A percentile compares a stretch with the other conserved stretches of the same genome.
Conservation (phyloP, 1,140 invertebrate genomes). For the Mylabris phalerata region DNA sequence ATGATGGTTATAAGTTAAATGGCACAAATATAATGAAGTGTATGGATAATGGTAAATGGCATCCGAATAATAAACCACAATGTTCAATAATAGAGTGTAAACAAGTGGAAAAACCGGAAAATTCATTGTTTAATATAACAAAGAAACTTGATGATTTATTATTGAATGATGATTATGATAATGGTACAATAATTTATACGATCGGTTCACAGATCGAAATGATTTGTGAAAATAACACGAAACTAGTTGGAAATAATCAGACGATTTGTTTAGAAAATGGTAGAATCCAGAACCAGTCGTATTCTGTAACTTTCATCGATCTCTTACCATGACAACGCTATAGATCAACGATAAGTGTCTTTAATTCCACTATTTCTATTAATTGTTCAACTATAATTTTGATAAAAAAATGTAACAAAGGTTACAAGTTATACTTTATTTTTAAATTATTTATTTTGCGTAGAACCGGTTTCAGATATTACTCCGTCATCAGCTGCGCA, state of each 20-base stretch:
- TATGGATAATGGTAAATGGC: constrained; percentile 48
- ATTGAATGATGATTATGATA: constrained; percentile 17
- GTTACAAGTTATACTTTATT: too few species aligned
- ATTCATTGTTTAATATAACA: constrained; percentile 39
- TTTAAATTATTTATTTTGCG: too few species aligned
- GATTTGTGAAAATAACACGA: constrained; percentile 43
- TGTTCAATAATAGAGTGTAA: constrained; percentile 43
- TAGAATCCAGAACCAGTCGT: too few species aligned
- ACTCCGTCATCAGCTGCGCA: too few species aligned
- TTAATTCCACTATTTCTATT: neutral
- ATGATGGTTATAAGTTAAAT: constrained; percentile 46
- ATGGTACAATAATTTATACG: constrained; percentile 19
- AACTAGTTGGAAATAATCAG: constrained; percentile 40
- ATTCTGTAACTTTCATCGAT: too few species aligned
- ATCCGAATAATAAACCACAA: constrained; percentile 40
- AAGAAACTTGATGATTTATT: constrained; percentile 14
- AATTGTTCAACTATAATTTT: neutral
- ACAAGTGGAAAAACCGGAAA: constrained; percentile 40
- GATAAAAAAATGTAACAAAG: too few species aligned
- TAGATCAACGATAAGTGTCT: too few species aligned
- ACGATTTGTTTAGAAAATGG: constrained; percentile 47
- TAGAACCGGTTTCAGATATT: too few species aligned
- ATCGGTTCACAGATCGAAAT: constrained; percentile 46
- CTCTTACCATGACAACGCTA: constrained; percentile 19
- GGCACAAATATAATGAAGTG: constrained; percentile 46